Evolutionary conservation across 2,888 invertebrate species (phyloP).

Genomic region (Tenthredo scrophulariae): DNA sequence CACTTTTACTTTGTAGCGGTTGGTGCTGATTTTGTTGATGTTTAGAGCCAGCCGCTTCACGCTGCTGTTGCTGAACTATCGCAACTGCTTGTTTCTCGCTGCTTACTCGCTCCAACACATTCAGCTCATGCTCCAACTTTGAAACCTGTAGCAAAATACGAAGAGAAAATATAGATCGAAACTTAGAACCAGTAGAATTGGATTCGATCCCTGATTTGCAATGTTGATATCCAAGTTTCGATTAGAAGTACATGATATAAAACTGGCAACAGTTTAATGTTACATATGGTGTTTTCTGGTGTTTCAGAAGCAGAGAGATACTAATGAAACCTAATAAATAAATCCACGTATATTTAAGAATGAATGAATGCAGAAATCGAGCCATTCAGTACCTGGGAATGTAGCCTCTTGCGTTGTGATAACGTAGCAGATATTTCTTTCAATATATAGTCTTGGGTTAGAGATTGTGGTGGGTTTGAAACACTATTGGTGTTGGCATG

Average conservation of each 20-base stretch:
- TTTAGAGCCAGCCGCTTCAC: conserved; percentile 66
- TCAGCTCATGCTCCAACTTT: conserved; percentile 89
- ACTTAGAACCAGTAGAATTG: not conserved
- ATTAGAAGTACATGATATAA: too few relatives aligned
- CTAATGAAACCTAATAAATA: not conserved
- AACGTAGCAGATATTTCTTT: conserved; percentile 93
- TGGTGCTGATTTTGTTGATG: conserved; percentile 60
- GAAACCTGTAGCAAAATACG: conserved; percentile 77
- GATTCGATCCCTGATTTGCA: not conserved
- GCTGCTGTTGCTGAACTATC: conserved; percentile 77
- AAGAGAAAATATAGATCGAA: not conserved
- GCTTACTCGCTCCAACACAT: conserved; percentile 85
- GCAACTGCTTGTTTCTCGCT: conserved; percentile 82
- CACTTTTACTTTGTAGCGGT: conserved; percentile 70
- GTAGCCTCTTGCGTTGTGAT: conserved; percentile 90
- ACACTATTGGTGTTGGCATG: conserved; percentile 81
- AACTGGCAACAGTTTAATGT: too few relatives aligned
- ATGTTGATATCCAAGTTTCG: not conserved
- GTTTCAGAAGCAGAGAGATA: not conserved
- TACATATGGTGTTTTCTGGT: not conserved
- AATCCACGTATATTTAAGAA: not conserved
- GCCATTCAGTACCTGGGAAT: conserved; percentile 83
- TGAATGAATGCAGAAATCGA: not conserved
- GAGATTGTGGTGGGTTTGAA: conserved; percentile 81
- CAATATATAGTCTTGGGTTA: conserved; percentile 90